A percentile compares a stretch with the other conserved stretches of the same genome.
Conservation (phyloP, 2,113 vertebrate genomes). For the Siphamia tubifer region DNA sequence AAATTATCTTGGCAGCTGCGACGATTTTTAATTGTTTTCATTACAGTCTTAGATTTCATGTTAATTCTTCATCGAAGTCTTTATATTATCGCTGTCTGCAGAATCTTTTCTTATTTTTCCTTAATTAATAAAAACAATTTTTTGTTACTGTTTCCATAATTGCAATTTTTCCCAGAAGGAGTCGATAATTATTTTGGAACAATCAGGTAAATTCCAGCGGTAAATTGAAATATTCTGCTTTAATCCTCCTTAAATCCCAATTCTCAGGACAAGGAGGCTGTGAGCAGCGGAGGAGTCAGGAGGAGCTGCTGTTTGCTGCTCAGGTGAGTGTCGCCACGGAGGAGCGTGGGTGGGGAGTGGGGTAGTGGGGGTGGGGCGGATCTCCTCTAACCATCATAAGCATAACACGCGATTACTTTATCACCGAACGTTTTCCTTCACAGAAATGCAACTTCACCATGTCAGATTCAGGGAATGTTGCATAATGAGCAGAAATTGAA, state of each 20-base stretch:
- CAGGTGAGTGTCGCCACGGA: constrained; percentile 68
- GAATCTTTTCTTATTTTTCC: no score
- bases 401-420: constrained; percentile 70
- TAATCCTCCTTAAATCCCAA: constrained; percentile 68
- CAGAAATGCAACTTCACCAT: constrained; percentile 24
- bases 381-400: constrained; percentile 52
- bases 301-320: constrained; percentile 45
- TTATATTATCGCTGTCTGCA: constrained; percentile 30
- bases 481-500: constrained; percentile 42
- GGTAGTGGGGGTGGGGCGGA: neutral
- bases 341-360: constrained; percentile 15
- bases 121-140: no score
- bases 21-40: constrained; percentile 46
- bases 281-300: constrained; percentile 43
- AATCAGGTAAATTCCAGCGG: constrained; percentile 55
- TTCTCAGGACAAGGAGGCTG: constrained; percentile 46
- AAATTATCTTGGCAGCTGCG: constrained; percentile 28
- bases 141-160: constrained; percentile 47
- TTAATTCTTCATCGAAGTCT: constrained; percentile 41
- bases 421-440: constrained; percentile 8
- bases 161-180: constrained; percentile 44
- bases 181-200: constrained; percentile 63
- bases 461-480: constrained; percentile 24
- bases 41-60: constrained; percentile 21
- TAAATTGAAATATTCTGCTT: constrained; percentile 68